Evolutionary conservation across 2,113 vertebrate genomes (phyloP), one percentile per base, ranked within the genome.

Genomic region (Eubucco bourcierii): DNA sequence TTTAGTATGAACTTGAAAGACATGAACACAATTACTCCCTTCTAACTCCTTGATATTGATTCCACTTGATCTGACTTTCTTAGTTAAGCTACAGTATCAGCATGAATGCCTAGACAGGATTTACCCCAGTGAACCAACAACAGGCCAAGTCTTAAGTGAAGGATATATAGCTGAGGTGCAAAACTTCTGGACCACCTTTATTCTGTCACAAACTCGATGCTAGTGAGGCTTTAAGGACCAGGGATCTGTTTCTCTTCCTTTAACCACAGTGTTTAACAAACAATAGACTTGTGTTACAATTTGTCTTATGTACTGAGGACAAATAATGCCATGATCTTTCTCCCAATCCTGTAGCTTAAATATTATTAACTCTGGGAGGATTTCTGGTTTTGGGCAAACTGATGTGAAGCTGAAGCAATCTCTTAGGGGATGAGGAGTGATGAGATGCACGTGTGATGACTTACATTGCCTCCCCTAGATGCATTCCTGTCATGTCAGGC

Each of bases 161-260:
- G 68, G 61, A 27, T 2, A 2, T 2, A 2, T 28, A 63, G 34
- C 1, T 1, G 24, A 64, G 41, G 9, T 60, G n/a, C 28, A 65
- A 76, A 68, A 61, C 33, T 25, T 67, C 19, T 80, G 70, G 27
- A 24, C 61, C 33, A 46, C 23, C 21, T 72, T 67, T 74, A 41
- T 87, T 87, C 39, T 78, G 39, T 76, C 27, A 21, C 47, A 23
- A 17, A 12, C 15, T 73, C 24, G 10, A 5, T 84, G 33, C 11
- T 21, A 31, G 46, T 44, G 37, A 67, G 55, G 37, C 23, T 33
- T 77, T 19, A 23, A 0, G 1, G 52, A 37, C 20, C 24, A 34
- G 27, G 23, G 2, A 0, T 37, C 90, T 63, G 23, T 74, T 86
- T 76, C 5, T 2, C 31, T 68, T 44, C 6, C 14, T 17, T 41